A percentile compares a stretch with the other conserved stretches of the same genome.
Evolutionary conservation across 2,797 vertebrate genomes (phyloP).

Genomic region (Aplochiton taeniatus): DNA sequence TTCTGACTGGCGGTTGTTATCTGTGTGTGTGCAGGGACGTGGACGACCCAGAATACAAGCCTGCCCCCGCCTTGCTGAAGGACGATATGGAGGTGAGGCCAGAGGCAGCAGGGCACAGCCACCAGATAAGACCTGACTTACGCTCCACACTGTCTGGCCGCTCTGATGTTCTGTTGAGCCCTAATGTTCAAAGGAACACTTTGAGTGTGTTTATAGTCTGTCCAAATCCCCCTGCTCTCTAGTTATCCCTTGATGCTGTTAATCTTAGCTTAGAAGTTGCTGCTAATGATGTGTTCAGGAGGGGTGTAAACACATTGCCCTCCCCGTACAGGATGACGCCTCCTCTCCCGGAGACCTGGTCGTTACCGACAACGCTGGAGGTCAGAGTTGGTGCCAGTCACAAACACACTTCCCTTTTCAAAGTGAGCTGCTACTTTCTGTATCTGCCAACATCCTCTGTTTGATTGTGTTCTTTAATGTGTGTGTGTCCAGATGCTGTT

Average conservation of each 20-base stretch:
- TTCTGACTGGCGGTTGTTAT: conserved; percentile 18
- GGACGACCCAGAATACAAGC: conserved; percentile 98
- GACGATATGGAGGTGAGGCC: conserved; percentile 93
- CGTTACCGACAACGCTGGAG: conserved; percentile 89
- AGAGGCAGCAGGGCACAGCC: not conserved
- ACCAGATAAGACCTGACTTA: conserved; percentile 11
- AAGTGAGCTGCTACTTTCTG: not conserved
- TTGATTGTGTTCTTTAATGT: not conserved
- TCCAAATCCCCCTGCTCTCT: not conserved
- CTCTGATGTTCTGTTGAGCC: too few species aligned
- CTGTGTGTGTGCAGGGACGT: conserved; percentile 81
- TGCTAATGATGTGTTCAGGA: not conserved
- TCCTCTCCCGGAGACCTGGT: conserved; percentile 96
- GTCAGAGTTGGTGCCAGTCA: conserved; percentile 45
- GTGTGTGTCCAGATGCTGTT: conserved; percentile 76
- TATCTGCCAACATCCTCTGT: too few species aligned
- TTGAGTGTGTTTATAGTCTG: not conserved
- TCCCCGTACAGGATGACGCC: conserved; percentile 85
- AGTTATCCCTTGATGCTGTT: not conserved
- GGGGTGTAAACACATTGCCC: conserved; percentile 14
- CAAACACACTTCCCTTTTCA: not conserved
- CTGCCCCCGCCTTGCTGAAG: conserved; percentile 93
- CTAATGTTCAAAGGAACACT: not conserved
- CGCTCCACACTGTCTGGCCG: not conserved
- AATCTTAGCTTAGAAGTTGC: not conserved